Evolutionary conservation across 2,797 vertebrate genomes (phyloP).

Genomic region (Kryptolebias ocellatus): DNA sequence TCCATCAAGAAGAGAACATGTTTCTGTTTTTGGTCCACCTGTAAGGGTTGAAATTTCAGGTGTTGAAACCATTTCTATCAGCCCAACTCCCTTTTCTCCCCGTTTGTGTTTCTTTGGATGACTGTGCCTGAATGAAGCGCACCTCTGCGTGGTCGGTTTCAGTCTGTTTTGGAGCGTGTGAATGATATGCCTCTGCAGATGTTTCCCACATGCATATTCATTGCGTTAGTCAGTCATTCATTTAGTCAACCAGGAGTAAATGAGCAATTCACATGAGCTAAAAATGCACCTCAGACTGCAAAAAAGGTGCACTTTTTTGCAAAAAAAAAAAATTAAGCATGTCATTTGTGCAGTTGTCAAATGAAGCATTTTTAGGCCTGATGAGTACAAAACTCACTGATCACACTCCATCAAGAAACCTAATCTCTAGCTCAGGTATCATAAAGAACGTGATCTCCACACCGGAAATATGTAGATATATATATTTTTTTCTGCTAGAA

Average conservation of each 20-base stretch:
- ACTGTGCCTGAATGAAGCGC: not conserved
- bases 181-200: slow-evolving; percentile 6
- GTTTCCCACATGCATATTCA: not conserved
- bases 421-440: slow-evolving; percentile 60
- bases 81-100: slow-evolving; percentile 3
- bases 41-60: slow-evolving; percentile 15
- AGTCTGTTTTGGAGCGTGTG: slow-evolving; percentile 1
- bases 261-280: not conserved
- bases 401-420: slow-evolving; percentile 4
- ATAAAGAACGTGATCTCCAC: slow-evolving; percentile 56
- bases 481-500: slow-evolving; percentile 16
- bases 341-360: not conserved
- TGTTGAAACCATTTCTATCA: slow-evolving; percentile 18
- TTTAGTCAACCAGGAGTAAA: not conserved
- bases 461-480: slow-evolving; percentile 35
- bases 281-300: not conserved
- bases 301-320: not conserved
- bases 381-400: not conserved
- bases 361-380: not conserved
- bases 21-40: slow-evolving; percentile 46
- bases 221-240: not conserved
- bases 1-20: slow-evolving; percentile 36
- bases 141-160: slow-evolving; percentile 19
- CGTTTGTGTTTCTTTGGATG: slow-evolving; percentile 8
- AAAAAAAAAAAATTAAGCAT: not conserved